Base-by-base conservation (phyloP, 2,797 vertebrate genomes). In the Streptopelia turtur region DNA sequence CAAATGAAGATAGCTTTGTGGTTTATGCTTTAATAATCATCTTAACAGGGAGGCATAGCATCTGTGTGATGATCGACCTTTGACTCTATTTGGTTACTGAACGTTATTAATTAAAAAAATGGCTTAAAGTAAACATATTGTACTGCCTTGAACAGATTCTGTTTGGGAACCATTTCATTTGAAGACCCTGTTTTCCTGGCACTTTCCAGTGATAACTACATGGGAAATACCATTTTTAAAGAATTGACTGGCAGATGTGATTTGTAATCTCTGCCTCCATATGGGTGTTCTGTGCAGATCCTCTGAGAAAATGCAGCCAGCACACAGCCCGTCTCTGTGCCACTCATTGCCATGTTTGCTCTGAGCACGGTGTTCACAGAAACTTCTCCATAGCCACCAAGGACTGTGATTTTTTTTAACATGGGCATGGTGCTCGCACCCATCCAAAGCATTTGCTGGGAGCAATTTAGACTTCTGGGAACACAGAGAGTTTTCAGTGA, bases 21-120 rank as follows among this genome's bases (percentile, higher is more conserved):
- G 35, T 87, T 92, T 94, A 59, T 69, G 17, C n/a, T 91, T 71
- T 75, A 80, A 70, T 75, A 81, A 83, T 61, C 13, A 27, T 64
- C 53, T 82, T 87, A 89, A 68, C 2, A 61, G 6, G 30, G 33
- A 80, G n/a, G 35, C 20, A 27, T 41, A 69, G 53, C 60, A 85
- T 83, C 74, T 84, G 30, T 78, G 43, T 87, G 80, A 52, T 88
- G 77, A 94, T 85, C 96, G 72, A 80, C 85, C 37, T 83, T 69
- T 64, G 53, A 59, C 49, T 84, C 41, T 61, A 10, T 75, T 84
- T 13, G 3, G 45, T 92, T 87, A 52, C 50, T 65, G 75, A 92
- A 81, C 30, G n/a, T 81, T 82, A 81, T 69, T 94, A 11, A 87
- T 74, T 83, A 3, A 39, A 94, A 89, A 90, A 47, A 6, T 7